A percentile compares a stretch with the other conserved stretches of the same genome.
Conservation (phyloP, 2,113 vertebrate species). For the Ranitomeya variabilis region DNA sequence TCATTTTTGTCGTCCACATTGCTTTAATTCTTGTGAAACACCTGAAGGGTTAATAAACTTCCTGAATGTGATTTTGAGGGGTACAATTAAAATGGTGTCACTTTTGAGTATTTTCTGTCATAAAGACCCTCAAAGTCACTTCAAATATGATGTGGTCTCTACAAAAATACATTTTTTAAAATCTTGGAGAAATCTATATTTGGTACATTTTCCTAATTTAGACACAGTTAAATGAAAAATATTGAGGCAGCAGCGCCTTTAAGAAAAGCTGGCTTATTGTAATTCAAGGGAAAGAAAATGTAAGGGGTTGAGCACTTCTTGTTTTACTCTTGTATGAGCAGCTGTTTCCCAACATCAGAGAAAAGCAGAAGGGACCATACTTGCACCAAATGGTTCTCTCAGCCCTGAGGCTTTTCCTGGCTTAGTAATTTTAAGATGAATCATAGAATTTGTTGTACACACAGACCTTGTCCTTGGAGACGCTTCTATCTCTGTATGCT, state of each 20-base stretch:
- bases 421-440: conserved; percentile 62
- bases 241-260: neutral
- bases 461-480: conserved; percentile 56
- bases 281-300: neutral
- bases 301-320: conserved; percentile 16
- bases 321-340: conserved; percentile 22
- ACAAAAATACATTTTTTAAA: no score
- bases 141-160: no score
- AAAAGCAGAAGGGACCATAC: conserved; percentile 51
- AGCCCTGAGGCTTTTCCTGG: conserved; percentile 32
- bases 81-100: no score
- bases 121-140: no score
- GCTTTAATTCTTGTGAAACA: no score
- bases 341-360: conserved; percentile 51
- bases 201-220: neutral
- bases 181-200: no score
- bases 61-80: no score
- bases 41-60: no score
- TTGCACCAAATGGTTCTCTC: conserved; percentile 28
- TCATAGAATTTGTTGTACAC: conserved; percentile 61
- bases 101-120: no score
- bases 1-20: no score
- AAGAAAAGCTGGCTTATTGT: neutral
- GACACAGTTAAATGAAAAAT: neutral
- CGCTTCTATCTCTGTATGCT: conserved; percentile 52